Evolutionary conservation across 2,888 invertebrate species (phyloP).

Genomic region (Parnassius glacialis): DNA sequence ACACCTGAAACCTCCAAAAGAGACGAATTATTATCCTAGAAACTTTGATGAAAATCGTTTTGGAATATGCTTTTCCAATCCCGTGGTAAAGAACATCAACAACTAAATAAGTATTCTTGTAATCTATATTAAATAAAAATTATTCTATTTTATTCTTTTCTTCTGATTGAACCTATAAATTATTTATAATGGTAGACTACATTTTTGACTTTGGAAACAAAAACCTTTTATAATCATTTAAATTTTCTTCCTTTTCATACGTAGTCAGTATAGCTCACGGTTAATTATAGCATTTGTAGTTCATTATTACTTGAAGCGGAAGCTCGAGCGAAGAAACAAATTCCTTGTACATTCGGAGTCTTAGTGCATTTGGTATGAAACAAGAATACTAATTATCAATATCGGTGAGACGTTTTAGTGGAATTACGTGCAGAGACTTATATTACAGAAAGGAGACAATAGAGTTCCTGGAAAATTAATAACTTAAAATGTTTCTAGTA

Average conservation of each 20-base stretch:
- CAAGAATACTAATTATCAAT: slow-evolving; percentile 24
- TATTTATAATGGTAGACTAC: too few relatives aligned
- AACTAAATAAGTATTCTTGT: too few relatives aligned
- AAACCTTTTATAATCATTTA: neutral
- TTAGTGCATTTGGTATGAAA: slow-evolving; percentile 22
- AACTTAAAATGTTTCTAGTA: slow-evolving; percentile 16
- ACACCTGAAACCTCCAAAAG: too few relatives aligned
- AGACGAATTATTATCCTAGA: too few relatives aligned
- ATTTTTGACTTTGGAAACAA: too few relatives aligned
- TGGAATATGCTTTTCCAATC: too few relatives aligned
- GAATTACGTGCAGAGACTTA: slow-evolving; percentile 18
- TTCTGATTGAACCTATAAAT: too few relatives aligned
- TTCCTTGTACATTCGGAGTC: slow-evolving; percentile 8
- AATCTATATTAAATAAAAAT: too few relatives aligned
- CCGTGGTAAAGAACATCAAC: too few relatives aligned
- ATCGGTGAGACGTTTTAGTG: slow-evolving; percentile 20
- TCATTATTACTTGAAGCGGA: slow-evolving; percentile 4
- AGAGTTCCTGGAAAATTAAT: slow-evolving; percentile 23
- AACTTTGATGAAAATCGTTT: too few relatives aligned
- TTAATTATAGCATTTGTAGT: slow-evolving; percentile 11
- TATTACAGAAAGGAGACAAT: slow-evolving; percentile 14
- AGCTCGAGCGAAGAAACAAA: slow-evolving; percentile 1
- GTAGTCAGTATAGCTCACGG: neutral
- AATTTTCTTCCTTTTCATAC: neutral
- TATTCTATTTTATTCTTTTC: too few relatives aligned